Percentiles rank a stretch among this genome's conserved stretches.
phyloP scores from a whole-genome alignment of 2,888 invertebrate species.

The Unio delphinus region DNA sequence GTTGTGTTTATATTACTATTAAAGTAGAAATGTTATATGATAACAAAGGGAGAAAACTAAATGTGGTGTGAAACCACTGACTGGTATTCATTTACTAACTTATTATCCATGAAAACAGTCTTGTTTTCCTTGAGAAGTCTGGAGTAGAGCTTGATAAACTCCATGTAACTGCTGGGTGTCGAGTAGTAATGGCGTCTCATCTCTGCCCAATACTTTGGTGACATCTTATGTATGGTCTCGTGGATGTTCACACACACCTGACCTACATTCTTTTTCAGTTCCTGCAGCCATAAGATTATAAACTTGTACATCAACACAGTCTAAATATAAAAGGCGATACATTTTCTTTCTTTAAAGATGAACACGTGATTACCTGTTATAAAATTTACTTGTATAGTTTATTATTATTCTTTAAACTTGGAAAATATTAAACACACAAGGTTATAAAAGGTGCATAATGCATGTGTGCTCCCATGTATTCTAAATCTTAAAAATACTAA shows the following conservation, averaged over 20 bases:
- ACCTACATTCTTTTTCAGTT: constrained; percentile 62
- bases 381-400: neutral
- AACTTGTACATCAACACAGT: neutral
- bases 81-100: constrained; percentile 37
- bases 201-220: constrained; percentile 64
- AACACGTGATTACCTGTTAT: neutral
- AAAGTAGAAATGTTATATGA: too few relatives aligned
- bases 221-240: constrained; percentile 53
- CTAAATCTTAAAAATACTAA: too few relatives aligned
- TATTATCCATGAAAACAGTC: constrained; percentile 62
- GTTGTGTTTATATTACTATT: too few relatives aligned
- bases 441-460: too few relatives aligned
- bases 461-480: too few relatives aligned
- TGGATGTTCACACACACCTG: constrained; percentile 68
- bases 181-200: constrained; percentile 67
- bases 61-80: neutral
- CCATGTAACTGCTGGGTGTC: constrained; percentile 70
- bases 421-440: neutral
- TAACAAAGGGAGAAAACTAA: too few relatives aligned
- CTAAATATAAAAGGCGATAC: too few relatives aligned
- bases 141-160: constrained; percentile 67
- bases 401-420: too few relatives aligned
- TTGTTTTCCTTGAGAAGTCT: constrained; percentile 66
- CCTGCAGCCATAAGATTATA: constrained; percentile 32
- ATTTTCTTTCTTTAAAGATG: neutral